These are phyloP conservation scores for Chloroceryle amazona DNA, from an alignment of 2,797 vertebrate species.

Conservation along the genomic window DNA sequence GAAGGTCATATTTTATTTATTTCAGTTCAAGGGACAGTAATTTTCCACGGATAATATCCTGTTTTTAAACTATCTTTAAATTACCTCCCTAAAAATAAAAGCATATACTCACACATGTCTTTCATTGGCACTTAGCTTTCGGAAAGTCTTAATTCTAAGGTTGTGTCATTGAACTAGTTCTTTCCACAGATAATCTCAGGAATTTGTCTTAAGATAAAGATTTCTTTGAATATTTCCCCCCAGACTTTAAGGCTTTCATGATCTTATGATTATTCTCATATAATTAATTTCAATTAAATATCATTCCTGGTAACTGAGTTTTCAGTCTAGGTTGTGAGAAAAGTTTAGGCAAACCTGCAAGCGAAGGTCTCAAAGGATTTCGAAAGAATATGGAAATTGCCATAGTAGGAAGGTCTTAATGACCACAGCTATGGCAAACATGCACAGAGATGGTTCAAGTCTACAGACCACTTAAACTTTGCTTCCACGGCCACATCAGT, in stretches of 20 bases:
- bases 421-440: neutral
- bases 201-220: neutral
- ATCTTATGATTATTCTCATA: neutral
- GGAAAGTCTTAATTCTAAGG: neutral
- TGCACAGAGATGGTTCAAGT: rapidly evolving
- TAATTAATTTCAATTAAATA: neutral
- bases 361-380: neutral
- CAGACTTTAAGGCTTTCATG: neutral
- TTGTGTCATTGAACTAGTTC: neutral
- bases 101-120: neutral
- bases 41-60: slow-evolving; percentile 67
- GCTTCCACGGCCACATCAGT: neutral
- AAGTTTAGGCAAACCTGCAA: neutral
- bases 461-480: neutral
- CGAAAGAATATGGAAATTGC: neutral
- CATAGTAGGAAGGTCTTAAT: rapidly evolving
- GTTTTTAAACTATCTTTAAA: slow-evolving; percentile 53
- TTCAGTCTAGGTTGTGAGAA: neutral
- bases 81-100: slow-evolving; percentile 59
- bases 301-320: neutral
- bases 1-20: slow-evolving; percentile 61
- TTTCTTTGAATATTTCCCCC: neutral
- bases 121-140: slow-evolving; percentile 18
- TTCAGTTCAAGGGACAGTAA: slow-evolving; percentile 51
- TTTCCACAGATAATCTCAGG: neutral